A percentile compares a stretch with the other conserved stretches of the same genome.
These are phyloP conservation scores for Epirrhoe tristata DNA, from an alignment of 2,888 invertebrate genomes.

Conservation along the genomic window DNA sequence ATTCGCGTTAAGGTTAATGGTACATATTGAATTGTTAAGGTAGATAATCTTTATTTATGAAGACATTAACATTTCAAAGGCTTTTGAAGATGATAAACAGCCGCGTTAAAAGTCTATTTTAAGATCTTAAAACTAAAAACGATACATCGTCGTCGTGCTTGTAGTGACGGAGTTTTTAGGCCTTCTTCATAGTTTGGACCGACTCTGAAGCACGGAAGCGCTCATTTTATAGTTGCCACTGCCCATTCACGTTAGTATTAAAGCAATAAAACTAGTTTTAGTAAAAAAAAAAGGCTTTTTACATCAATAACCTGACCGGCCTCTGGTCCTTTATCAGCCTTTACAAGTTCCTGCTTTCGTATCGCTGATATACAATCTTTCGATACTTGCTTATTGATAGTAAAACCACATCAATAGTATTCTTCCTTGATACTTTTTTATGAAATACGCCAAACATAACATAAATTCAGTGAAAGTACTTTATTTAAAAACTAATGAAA, in stretches of 20 bases:
- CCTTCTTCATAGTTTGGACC: too few relatives aligned
- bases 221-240: too few relatives aligned
- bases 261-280: too few relatives aligned
- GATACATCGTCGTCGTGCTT: too few relatives aligned
- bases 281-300: slow-evolving; percentile 8
- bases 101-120: too few relatives aligned
- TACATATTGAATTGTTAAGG: neutral
- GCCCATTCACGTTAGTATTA: too few relatives aligned
- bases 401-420: slow-evolving; percentile 8
- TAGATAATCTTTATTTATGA: neutral
- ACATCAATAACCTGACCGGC: slow-evolving; percentile 20
- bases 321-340: slow-evolving; percentile 26
- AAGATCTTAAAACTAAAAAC: too few relatives aligned
- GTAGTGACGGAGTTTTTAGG: too few relatives aligned
- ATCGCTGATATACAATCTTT: slow-evolving; percentile 20
- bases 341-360: slow-evolving; percentile 28
- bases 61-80: neutral
- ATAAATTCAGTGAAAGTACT: too few relatives aligned
- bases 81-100: neutral
- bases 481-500: too few relatives aligned
- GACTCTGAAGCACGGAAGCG: too few relatives aligned
- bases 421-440: neutral
- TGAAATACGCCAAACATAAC: neutral
- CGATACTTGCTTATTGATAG: slow-evolving; percentile 14
- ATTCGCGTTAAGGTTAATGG: neutral